Conservation (phyloP, 2,888 invertebrate genomes). For the Callosobruchus maculatus region DNA sequence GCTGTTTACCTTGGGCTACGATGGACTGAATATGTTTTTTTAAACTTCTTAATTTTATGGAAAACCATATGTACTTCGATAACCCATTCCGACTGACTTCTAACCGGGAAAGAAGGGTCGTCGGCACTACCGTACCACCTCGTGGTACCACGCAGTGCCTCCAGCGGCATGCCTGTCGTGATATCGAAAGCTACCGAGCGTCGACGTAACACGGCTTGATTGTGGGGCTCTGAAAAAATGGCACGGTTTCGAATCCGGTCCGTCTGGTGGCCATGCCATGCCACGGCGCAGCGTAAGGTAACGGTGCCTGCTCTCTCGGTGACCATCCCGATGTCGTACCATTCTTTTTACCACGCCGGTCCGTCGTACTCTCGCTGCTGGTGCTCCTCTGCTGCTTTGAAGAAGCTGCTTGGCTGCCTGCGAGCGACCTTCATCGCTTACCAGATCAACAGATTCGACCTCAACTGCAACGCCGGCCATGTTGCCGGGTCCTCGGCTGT, state of each 20-base stretch:
- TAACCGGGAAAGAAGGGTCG: background rate
- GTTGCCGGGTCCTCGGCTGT: background rate
- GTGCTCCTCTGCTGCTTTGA: background rate
- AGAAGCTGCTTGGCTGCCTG: background rate
- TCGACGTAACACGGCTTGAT: background rate
- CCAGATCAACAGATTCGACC: slow-evolving; percentile 44
- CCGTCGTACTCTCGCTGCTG: background rate
- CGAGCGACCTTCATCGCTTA: slow-evolving; percentile 39
- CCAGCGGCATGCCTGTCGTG: background rate
- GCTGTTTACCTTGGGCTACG: too few species aligned
- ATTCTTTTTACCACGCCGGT: background rate
- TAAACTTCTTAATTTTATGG: too few species aligned
- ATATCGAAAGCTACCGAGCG: background rate
- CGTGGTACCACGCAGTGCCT: too few species aligned
- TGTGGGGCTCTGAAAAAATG: background rate
- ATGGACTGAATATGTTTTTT: too few species aligned
- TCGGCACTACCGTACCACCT: background rate
- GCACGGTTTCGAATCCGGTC: background rate
- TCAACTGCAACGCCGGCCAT: slow-evolving; percentile 23
- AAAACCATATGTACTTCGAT: too few species aligned
- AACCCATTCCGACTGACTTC: too few species aligned
- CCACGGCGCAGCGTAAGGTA: background rate
- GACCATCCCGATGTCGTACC: background rate
- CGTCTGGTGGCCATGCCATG: background rate
- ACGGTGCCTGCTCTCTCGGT: background rate